phyloP scores from a whole-genome alignment of 92 coral and sea anemone species.

The Meandrina meandrites region DNA sequence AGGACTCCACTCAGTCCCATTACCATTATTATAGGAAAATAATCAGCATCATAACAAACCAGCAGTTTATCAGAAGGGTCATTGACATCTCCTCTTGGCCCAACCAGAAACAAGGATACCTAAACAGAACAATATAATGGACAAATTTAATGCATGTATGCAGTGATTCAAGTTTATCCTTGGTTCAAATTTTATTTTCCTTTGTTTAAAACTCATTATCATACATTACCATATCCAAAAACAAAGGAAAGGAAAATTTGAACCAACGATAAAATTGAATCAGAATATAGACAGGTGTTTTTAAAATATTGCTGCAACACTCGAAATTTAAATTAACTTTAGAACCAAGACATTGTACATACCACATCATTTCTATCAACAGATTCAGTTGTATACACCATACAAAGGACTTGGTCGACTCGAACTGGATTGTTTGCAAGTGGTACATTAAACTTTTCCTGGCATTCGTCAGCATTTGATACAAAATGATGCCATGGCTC shows the following conservation, averaged over 20 bases:
- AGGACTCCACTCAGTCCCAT: background rate
- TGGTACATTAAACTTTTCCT: constrained; percentile 54
- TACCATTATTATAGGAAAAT: background rate
- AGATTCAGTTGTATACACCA: constrained; percentile 45
- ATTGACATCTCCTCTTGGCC: constrained; percentile 46
- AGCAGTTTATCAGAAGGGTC: constrained; percentile 40
- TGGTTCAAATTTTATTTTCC: too few species aligned
- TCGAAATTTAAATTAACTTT: background rate
- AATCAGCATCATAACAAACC: constrained; percentile 35
- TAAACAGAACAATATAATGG: background rate
- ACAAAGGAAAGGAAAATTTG: too few species aligned
- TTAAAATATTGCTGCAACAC: background rate
- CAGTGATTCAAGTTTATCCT: too few species aligned
- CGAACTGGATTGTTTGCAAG: constrained; percentile 39
- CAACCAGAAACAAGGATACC: constrained; percentile 40
- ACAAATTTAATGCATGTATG: too few species aligned
- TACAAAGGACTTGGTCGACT: constrained; percentile 72
- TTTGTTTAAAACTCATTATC: too few species aligned
- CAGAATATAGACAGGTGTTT: too few species aligned
- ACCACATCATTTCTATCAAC: constrained; percentile 22
- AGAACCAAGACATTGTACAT: background rate
- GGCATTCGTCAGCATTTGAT: constrained; percentile 61
- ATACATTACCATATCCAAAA: too few species aligned
- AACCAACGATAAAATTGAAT: too few species aligned
- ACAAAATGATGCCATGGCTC: constrained; percentile 86